Conservation (phyloP, 2,113 vertebrate species). For the Glaucidium brasilianum region DNA sequence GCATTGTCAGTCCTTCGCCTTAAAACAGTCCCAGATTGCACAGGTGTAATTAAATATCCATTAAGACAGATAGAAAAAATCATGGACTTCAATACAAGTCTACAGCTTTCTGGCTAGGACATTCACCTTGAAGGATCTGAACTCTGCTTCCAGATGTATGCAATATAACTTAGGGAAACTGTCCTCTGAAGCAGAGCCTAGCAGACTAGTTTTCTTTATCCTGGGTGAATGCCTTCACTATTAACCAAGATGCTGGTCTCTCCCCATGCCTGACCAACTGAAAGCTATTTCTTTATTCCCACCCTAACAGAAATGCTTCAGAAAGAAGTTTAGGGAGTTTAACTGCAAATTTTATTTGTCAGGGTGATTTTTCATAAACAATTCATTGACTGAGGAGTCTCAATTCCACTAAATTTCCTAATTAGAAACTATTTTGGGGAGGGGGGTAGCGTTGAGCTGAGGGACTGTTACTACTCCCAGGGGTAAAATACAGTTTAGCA, state of each 20-base stretch:
- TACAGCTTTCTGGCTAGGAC: not conserved
- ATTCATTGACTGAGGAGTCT: not conserved
- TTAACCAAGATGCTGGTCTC: not conserved
- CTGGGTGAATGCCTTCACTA: not conserved
- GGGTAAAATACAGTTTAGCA: not conserved
- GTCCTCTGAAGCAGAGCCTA: not conserved
- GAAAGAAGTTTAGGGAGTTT: not conserved
- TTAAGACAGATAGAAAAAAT: not conserved
- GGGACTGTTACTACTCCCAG: not conserved
- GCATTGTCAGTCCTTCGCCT: not conserved
- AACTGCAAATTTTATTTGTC: not conserved
- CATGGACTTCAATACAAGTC: not conserved
- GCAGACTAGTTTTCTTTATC: not conserved
- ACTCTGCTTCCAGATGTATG: not conserved
- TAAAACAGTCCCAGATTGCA: not conserved
- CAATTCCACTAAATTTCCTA: not conserved
- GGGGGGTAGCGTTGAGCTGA: not conserved
- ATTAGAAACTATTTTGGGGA: not conserved
- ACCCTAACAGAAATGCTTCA: not conserved
- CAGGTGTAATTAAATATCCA: not conserved
- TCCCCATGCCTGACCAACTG: not conserved
- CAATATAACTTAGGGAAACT: not conserved
- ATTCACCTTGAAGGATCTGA: not conserved
- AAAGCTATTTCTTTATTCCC: not conserved
- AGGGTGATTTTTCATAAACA: not conserved